Conservation (phyloP, 2,113 vertebrate genomes). For the Amphiprion ocellaris region DNA sequence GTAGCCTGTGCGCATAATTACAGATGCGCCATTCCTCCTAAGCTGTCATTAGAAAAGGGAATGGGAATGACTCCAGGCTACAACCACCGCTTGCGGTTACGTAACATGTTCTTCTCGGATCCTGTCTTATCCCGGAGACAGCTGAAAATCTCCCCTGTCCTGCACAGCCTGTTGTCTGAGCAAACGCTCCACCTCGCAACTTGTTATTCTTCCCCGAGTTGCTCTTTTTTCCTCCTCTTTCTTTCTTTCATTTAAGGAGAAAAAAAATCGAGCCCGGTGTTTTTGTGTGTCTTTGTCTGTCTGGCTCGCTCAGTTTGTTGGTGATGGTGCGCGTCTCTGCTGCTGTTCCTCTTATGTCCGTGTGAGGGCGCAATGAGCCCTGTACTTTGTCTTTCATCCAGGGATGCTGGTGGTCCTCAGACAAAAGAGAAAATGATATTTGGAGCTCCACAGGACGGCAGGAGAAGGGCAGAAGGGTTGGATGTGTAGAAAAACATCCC, state of each 20-base stretch:
- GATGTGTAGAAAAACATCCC: constrained; percentile 11
- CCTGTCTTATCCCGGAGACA: constrained; percentile 62
- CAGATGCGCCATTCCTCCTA: constrained; percentile 73
- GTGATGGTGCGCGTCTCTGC: constrained; percentile 3
- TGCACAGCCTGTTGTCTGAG: constrained; percentile 25
- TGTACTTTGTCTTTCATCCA: constrained; percentile 20
- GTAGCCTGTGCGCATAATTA: constrained; percentile 73
- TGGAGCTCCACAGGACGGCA: constrained; percentile 36
- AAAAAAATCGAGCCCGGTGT: not conserved
- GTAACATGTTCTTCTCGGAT: constrained; percentile 72
- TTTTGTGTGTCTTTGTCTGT: constrained; percentile 32
- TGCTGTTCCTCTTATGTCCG: constrained; percentile 46
- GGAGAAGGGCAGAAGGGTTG: constrained; percentile 1
- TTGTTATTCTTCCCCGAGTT: not conserved
- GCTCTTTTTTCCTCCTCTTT: not conserved
- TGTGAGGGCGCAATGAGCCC: constrained; percentile 70
- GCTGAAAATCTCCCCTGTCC: constrained; percentile 47
- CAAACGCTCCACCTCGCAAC: not conserved
- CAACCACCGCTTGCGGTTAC: constrained; percentile 78
- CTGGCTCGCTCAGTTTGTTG: constrained; percentile 14
- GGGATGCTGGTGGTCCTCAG: constrained; percentile 64
- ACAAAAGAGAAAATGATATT: constrained; percentile 74
- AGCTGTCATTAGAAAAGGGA: constrained; percentile 81
- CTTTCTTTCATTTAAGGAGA: not conserved
- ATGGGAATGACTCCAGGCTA: constrained; percentile 80